Percentiles rank a stretch among this genome's conserved stretches.
Evolutionary conservation across 1,140 invertebrate species (phyloP).

Genomic region (Brachionus rotundiformis): DNA sequence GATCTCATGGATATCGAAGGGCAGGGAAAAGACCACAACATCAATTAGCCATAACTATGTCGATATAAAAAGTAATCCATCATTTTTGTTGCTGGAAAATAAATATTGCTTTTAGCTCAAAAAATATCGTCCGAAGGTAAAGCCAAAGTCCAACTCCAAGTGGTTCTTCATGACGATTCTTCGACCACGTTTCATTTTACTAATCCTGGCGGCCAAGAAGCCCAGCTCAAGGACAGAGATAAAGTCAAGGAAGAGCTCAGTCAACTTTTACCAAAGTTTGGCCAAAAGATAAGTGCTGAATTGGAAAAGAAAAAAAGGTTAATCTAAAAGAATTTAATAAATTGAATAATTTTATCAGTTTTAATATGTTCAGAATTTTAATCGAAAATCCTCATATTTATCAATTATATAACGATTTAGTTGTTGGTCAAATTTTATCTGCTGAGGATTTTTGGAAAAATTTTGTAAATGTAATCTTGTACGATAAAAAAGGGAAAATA

Average conservation of each 20-base stretch:
- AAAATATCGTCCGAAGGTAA: slow-evolving; percentile 98
- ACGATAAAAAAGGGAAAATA: slow-evolving; percentile 68
- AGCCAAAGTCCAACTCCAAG: slow-evolving; percentile 96
- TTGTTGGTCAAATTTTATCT: slow-evolving; percentile 86
- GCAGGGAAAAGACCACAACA: slow-evolving; percentile 76
- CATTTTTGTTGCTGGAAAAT: background rate
- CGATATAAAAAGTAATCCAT: slow-evolving; percentile 82
- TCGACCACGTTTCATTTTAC: slow-evolving; percentile 97
- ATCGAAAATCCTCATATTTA: slow-evolving; percentile 68
- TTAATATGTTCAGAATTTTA: slow-evolving; percentile 64
- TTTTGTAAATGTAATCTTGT: slow-evolving; percentile 71
- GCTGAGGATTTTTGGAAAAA: slow-evolving; percentile 95
- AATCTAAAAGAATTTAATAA: too few relatives aligned
- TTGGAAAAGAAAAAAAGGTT: slow-evolving; percentile 67
- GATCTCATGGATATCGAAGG: slow-evolving; percentile 88
- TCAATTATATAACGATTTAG: slow-evolving; percentile 75
- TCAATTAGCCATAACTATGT: slow-evolving; percentile 87
- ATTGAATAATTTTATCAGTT: too few relatives aligned
- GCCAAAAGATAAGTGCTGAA: slow-evolving; percentile 87
- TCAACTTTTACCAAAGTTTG: slow-evolving; percentile 89
- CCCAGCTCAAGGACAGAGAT: slow-evolving; percentile 85
- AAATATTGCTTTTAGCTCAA: slow-evolving; percentile 83
- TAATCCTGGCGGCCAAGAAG: slow-evolving; percentile 77
- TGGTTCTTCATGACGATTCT: slow-evolving; percentile 82
- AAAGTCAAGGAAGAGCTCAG: slow-evolving; percentile 88